Evolutionary conservation across 2,888 invertebrate genomes (phyloP).

Genomic region (Pegoplata infirma): DNA sequence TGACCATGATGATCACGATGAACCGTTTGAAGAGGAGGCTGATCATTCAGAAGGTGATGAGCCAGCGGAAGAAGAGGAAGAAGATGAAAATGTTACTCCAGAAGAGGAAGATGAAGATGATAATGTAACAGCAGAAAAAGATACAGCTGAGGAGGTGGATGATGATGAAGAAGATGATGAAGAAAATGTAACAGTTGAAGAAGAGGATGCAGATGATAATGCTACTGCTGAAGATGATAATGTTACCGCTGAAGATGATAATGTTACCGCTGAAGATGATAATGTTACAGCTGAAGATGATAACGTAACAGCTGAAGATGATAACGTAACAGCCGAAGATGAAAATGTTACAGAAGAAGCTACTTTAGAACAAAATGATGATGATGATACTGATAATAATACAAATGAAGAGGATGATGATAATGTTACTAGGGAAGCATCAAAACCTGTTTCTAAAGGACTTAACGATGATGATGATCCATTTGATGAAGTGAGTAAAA

Average conservation of each 20-base stretch:
- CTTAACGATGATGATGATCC: slow-evolving; percentile 76
- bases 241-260: slow-evolving; percentile 66
- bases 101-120: slow-evolving; percentile 73
- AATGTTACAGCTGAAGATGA: slow-evolving; percentile 75
- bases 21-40: slow-evolving; percentile 69
- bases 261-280: slow-evolving; percentile 74
- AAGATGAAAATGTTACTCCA: slow-evolving; percentile 70
- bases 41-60: slow-evolving; percentile 76
- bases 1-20: slow-evolving; percentile 68
- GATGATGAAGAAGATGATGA: slow-evolving; percentile 71
- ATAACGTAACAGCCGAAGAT: slow-evolving; percentile 75
- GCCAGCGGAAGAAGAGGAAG: slow-evolving; percentile 75
- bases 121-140: slow-evolving; percentile 71
- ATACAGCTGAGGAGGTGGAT: slow-evolving; percentile 68
- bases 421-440: slow-evolving; percentile 49
- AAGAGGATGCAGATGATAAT: slow-evolving; percentile 71
- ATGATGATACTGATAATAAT: slow-evolving; percentile 71
- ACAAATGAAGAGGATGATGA: slow-evolving; percentile 65
- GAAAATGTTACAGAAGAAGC: slow-evolving; percentile 69
- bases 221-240: slow-evolving; percentile 71
- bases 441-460: slow-evolving; percentile 22
- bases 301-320: slow-evolving; percentile 70
- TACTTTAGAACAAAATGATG: slow-evolving; percentile 68
- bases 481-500: slow-evolving; percentile 78
- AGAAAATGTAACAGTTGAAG: slow-evolving; percentile 70